These are phyloP conservation scores for Microtus ochrogaster DNA, from an alignment of 2,113 vertebrate species.

Conservation along the genomic window DNA sequence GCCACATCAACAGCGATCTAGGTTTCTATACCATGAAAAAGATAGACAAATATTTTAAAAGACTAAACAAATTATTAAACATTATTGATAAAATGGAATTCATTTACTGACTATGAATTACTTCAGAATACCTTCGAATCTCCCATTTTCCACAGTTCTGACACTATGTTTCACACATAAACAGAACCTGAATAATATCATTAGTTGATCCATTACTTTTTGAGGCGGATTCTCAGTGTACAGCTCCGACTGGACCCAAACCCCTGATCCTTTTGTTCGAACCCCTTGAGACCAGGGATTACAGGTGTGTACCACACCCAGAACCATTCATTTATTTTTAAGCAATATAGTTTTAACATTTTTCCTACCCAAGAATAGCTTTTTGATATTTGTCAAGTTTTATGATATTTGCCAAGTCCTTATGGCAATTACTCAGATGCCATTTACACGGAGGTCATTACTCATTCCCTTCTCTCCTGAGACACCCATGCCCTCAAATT, in stretches of 20 bases:
- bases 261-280: no score
- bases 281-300: background rate
- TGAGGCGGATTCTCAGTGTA: background rate
- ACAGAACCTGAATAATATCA: background rate
- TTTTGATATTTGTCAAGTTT: constrained; percentile 47
- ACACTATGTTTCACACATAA: background rate
- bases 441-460: constrained; percentile 40
- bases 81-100: background rate
- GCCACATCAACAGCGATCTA: background rate
- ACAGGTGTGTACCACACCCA: background rate
- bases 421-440: constrained; percentile 43
- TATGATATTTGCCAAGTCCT: background rate
- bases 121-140: background rate
- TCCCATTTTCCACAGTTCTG: background rate
- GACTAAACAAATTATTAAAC: background rate
- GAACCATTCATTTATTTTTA: constrained; percentile 31
- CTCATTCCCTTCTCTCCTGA: constrained; percentile 55
- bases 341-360: background rate
- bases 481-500: constrained; percentile 29
- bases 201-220: background rate
- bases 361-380: background rate
- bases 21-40: background rate
- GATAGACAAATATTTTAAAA: background rate
- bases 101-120: background rate
- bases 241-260: background rate